phyloP scores from a whole-genome alignment of 2,797 vertebrate genomes.

The Falco berigora region DNA sequence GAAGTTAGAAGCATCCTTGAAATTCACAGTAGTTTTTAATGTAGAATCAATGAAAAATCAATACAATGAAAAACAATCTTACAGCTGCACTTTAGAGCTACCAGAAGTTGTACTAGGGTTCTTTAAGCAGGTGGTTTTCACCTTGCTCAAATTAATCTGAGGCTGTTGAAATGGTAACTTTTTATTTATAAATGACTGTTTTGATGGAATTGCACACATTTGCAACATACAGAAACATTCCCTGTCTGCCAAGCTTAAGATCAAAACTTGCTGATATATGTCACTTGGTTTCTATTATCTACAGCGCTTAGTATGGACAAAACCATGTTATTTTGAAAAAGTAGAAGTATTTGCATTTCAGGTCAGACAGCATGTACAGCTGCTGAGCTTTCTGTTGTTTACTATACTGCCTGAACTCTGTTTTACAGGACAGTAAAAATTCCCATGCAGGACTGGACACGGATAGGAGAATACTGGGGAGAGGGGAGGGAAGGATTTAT shows the following conservation, averaged over 20 bases:
- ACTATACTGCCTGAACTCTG: not conserved
- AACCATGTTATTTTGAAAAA: not conserved
- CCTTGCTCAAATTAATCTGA: not conserved
- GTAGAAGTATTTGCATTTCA: not conserved
- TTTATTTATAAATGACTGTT: not conserved
- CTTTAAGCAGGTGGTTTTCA: not conserved
- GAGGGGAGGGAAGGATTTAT: not conserved
- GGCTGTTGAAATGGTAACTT: not conserved
- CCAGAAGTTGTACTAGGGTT: not conserved
- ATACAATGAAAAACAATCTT: not conserved
- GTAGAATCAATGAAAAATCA: not conserved
- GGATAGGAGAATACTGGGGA: not conserved
- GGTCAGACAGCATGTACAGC: not conserved
- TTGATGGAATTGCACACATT: not conserved
- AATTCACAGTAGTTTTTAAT: not conserved
- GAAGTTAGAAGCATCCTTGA: not conserved
- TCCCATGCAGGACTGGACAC: not conserved
- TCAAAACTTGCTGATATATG: not conserved
- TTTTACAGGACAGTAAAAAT: not conserved
- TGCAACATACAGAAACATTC: not conserved
- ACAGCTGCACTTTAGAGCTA: not conserved
- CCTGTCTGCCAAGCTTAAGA: not conserved
- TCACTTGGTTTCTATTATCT: not conserved
- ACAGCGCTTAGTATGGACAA: not conserved
- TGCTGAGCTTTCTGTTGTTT: not conserved